These are phyloP conservation scores for Leucoraja ocellata DNA, from an alignment of 2,797 vertebrate genomes.

Conservation along the genomic window DNA sequence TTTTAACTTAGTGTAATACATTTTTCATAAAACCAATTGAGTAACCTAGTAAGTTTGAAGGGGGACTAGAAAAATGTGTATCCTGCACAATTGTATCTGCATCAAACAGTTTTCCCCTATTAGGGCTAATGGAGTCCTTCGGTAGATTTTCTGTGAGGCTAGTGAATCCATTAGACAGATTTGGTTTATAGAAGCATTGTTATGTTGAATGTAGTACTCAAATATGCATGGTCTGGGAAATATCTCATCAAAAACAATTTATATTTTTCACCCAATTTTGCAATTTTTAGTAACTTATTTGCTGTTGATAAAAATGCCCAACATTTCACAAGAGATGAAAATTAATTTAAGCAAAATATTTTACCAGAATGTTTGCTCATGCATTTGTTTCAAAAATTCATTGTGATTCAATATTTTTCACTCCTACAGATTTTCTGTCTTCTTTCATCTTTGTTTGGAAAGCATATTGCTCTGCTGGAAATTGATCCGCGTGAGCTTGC, in stretches of 20 bases:
- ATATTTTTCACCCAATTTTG: neutral
- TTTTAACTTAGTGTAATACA: too few species aligned
- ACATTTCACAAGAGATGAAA: constrained; percentile 11
- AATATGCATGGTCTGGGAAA: neutral
- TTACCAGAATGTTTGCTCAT: neutral
- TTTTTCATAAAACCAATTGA: too few species aligned
- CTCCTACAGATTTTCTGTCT: constrained; percentile 64
- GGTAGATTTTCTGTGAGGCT: neutral
- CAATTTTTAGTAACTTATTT: neutral
- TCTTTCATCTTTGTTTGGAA: constrained; percentile 68
- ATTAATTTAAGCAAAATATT: neutral
- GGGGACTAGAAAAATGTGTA: neutral
- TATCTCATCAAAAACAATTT: too few species aligned
- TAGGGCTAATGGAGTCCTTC: neutral
- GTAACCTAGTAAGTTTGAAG: too few species aligned
- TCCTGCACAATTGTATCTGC: neutral
- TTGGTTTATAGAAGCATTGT: neutral
- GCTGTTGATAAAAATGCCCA: neutral
- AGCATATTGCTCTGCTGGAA: constrained; percentile 60
- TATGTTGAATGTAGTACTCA: neutral
- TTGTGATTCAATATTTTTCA: constrained; percentile 27
- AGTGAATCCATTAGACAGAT: neutral
- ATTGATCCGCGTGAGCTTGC: constrained; percentile 46
- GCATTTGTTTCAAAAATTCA: neutral
- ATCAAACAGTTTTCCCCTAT: neutral